Conservation (phyloP, 2,113 vertebrate species). For the Fukomys damarensis region DNA sequence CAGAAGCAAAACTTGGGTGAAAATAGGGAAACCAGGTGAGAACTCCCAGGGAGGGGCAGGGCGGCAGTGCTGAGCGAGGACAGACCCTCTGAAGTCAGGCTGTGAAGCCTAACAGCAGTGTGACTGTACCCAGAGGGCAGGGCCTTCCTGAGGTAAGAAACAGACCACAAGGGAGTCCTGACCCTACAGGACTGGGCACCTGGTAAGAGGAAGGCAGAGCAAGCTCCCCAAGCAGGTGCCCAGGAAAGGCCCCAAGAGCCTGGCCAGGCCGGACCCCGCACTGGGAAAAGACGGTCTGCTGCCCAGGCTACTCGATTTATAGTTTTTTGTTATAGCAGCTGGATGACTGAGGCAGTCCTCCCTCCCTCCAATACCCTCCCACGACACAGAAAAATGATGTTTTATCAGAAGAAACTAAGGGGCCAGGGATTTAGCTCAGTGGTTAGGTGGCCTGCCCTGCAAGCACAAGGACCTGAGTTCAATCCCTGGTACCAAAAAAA, state of each 20-base stretch:
- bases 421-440: too few species aligned
- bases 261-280: background rate
- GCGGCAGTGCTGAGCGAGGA: too few species aligned
- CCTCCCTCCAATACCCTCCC: background rate
- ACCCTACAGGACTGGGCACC: too few species aligned
- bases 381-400: conserved; percentile 7
- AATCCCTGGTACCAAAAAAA: too few species aligned
- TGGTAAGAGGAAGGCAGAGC: background rate
- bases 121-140: background rate
- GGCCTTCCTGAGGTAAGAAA: background rate
- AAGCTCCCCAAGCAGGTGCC: background rate
- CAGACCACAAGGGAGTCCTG: background rate
- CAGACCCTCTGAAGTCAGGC: background rate
- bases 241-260: background rate
- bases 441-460: too few species aligned
- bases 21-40: background rate
- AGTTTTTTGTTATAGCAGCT: background rate
- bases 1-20: background rate
- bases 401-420: conserved; percentile 49
- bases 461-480: too few species aligned
- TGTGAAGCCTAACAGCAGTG: background rate
- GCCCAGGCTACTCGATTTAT: background rate
- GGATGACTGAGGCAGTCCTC: background rate
- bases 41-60: too few species aligned
- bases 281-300: background rate